These are phyloP conservation scores for Caenorhabditis parvicauda DNA, from an alignment of 2,888 invertebrate species.

Conservation along the genomic window DNA sequence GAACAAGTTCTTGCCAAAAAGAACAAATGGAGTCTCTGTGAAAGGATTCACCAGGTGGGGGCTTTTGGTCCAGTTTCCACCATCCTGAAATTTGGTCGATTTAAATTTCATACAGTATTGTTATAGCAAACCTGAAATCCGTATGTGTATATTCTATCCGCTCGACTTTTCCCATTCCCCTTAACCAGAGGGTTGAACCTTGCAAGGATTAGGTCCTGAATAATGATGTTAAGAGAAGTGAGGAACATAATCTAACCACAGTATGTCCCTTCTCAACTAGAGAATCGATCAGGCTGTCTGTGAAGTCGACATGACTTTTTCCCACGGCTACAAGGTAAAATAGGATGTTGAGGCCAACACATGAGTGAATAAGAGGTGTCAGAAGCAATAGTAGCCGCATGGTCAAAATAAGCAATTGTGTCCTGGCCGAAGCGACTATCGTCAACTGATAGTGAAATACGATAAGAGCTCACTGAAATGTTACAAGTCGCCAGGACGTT, in stretches of 20 bases:
- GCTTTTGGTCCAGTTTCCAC: conserved; percentile 24
- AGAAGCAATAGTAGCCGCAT: no score
- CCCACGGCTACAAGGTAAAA: conserved; percentile 33
- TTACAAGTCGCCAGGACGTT: no score
- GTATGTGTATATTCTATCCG: conserved; percentile 11
- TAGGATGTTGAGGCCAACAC: conserved; percentile 17
- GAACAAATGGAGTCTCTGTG: conserved; percentile 2
- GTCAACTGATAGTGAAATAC: no score
- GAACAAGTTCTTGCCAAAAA: conserved; percentile 10
- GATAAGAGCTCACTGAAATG: no score
- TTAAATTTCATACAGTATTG: not conserved
- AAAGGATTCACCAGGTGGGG: conserved; percentile 25
- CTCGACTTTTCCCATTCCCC: conserved; percentile 10
- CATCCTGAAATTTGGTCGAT: conserved; percentile 4
- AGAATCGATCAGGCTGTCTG: conserved; percentile 28
- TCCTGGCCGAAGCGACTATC: no score
- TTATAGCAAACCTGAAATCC: conserved; percentile 15
- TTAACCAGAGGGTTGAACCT: conserved; percentile 24
- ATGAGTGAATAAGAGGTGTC: not conserved
- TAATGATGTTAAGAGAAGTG: not conserved
- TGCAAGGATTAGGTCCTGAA: conserved; percentile 28
- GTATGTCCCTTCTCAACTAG: conserved; percentile 37
- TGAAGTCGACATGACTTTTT: conserved; percentile 41
- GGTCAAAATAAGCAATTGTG: no score
- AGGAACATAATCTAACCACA: conserved; percentile 29